These are phyloP conservation scores for Ailuropoda melanoleuca DNA, from an alignment of 2,113 vertebrate genomes.

Conservation along the genomic window DNA sequence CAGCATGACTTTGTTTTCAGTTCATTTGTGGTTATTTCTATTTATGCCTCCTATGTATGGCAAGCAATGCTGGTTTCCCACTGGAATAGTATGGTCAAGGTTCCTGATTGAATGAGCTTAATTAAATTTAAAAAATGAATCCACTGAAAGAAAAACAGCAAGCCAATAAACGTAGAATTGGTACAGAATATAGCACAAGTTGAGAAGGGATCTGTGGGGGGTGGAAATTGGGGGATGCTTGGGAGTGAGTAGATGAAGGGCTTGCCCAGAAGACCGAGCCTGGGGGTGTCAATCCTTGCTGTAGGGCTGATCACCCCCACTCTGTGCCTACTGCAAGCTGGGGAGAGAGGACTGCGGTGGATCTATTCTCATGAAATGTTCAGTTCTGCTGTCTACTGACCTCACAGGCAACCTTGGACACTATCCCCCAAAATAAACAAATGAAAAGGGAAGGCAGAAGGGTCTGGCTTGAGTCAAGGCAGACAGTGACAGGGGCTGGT, in stretches of 20 bases:
- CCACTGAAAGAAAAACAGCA: neutral
- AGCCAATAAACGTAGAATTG: neutral
- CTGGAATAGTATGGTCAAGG: neutral
- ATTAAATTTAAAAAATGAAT: neutral
- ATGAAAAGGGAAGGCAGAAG: neutral
- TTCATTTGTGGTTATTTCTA: neutral
- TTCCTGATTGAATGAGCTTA: neutral
- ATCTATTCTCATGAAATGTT: no score
- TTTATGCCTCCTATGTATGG: neutral
- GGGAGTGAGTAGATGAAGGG: neutral
- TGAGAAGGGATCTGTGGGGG: fast-evolving
- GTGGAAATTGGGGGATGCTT: neutral
- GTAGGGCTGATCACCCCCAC: neutral
- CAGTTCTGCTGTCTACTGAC: no score
- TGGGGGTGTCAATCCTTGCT: neutral
- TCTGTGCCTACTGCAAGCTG: neutral
- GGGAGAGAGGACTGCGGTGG: neutral
- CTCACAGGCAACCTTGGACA: neutral
- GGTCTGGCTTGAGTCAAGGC: neutral
- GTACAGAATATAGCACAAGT: neutral
- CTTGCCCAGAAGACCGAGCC: neutral
- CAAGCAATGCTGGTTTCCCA: neutral
- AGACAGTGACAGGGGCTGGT: neutral
- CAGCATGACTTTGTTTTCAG: neutral
- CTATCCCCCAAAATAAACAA: neutral